A percentile compares a stretch with the other conserved stretches of the same genome.
Conservation (phyloP, 2,797 vertebrate species). For the Sylvia borin region DNA sequence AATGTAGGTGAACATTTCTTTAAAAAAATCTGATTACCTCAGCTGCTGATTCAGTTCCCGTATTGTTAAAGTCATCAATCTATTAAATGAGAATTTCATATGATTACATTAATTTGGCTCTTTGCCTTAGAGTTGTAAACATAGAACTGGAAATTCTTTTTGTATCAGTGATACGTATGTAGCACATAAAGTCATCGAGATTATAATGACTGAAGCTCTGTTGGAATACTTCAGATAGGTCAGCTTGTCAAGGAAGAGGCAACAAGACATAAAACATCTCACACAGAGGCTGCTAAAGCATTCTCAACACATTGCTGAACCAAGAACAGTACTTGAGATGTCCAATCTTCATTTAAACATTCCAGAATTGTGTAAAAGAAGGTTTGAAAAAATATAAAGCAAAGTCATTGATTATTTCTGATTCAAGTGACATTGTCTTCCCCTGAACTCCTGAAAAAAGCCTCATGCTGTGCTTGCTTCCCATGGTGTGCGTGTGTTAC, state of each 20-base stretch:
- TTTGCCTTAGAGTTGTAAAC: constrained; percentile 71
- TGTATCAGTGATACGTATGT: constrained; percentile 23
- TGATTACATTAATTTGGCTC: constrained; percentile 76
- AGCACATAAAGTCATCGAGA: constrained; percentile 32
- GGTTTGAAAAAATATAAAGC: neutral
- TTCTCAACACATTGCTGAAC: neutral
- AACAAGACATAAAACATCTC: neutral
- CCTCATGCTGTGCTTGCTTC: neutral
- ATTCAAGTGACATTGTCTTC: neutral
- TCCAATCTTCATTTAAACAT: neutral
- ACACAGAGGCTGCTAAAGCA: neutral
- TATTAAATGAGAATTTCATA: constrained; percentile 86
- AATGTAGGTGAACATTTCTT: constrained; percentile 73
- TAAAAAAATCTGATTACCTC: constrained; percentile 82
- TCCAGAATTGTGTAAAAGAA: neutral
- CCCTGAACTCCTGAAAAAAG: neutral
- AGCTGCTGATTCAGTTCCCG: constrained; percentile 81
- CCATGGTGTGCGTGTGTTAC: neutral
- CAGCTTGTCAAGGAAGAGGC: neutral
- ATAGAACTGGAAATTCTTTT: constrained; percentile 71
- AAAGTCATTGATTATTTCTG: neutral
- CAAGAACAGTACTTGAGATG: neutral
- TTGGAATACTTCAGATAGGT: neutral
- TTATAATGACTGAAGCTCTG: neutral
- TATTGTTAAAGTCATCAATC: constrained; percentile 85